Conservation (phyloP, 1,140 invertebrate species). For the Myzus persicae region DNA sequence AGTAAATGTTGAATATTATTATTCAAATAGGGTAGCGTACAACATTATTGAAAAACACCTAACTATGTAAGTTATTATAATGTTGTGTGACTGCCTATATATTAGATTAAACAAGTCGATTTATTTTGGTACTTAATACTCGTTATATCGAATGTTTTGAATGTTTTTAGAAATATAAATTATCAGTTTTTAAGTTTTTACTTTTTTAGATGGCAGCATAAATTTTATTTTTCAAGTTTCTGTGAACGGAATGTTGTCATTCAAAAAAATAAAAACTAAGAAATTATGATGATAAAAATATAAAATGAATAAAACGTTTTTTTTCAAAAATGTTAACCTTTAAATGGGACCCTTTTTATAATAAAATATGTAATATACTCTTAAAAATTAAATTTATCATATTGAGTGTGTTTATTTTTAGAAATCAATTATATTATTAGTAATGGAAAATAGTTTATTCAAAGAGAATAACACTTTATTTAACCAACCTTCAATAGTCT, state of each 20-base stretch:
- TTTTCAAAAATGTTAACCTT: background rate
- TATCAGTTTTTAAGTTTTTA: background rate
- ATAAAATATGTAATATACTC: background rate
- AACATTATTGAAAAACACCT: background rate
- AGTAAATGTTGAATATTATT: background rate
- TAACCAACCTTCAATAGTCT: background rate
- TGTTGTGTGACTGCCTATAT: background rate
- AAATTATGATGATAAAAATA: too few relatives aligned
- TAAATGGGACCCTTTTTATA: background rate
- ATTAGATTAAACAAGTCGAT: background rate
- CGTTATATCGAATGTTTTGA: background rate
- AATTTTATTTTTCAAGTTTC: background rate
- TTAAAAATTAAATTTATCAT: background rate
- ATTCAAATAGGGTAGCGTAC: background rate
- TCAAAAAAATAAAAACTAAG: too few relatives aligned
- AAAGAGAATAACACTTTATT: background rate
- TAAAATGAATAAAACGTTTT: too few relatives aligned
- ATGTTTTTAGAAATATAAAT: background rate
- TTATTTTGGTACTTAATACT: too few relatives aligned
- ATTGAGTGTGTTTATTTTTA: background rate
- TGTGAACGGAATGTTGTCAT: too few relatives aligned
- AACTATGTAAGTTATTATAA: too few relatives aligned
- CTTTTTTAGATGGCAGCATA: background rate
- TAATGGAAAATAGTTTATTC: slow-evolving; percentile 11
- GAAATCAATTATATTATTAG: slow-evolving; percentile 18